Base-by-base conservation (phyloP, 2,113 vertebrate species). In the Cyanoliseus patagonus region DNA sequence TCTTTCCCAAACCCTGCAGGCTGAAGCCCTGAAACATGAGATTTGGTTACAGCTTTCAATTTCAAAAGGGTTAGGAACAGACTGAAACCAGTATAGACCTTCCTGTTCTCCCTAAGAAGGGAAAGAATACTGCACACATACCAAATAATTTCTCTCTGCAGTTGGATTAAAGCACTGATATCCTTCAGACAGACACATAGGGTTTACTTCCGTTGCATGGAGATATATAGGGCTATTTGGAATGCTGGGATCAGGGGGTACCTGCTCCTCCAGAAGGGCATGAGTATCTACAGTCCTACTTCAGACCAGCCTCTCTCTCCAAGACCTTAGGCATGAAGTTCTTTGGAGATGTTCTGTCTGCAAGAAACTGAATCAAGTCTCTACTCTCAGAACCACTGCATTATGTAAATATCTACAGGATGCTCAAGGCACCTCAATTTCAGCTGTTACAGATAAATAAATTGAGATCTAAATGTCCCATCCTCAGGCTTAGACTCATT, bases 21-120 rank as follows among this genome's bases (percentile, higher is more conserved):
- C 83, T 94, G 73, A 92, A 94, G 88, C 51, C 25, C 80, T 95
- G 88, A 95, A 90, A 91, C 86, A 81, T 27, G 66, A 95, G 88
- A 94, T 91, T 94, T 83, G 64, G 88, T 88, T 92, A 42, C 55
- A 91, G 68, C 6, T 10, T 94, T 92, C 69, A 55, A 47, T 81
- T 95, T 77, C 18, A 41, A 86, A 75, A 76, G 49, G 44, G 67
- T 69, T 80, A 79, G 75, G 70, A 95, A 93, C 3, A 0, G 68
- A 83, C 42, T 70, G 69, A 94, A 90, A 83, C 49, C 94, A 75
- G 88, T 13, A 66, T 2, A 14, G 72, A 73, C 35, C 68, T 90
- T 93, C 59, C 73, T 86, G 55, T 47, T 81, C 51, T 83, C 64
- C 86, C 76, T 27, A 49, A 31, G 76, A 94, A 78, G 12, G 68